A percentile compares a stretch with the other conserved stretches of the same genome.
phyloP scores from a whole-genome alignment of 2,113 vertebrate species.

The Pelvicachromis taeniatus region DNA sequence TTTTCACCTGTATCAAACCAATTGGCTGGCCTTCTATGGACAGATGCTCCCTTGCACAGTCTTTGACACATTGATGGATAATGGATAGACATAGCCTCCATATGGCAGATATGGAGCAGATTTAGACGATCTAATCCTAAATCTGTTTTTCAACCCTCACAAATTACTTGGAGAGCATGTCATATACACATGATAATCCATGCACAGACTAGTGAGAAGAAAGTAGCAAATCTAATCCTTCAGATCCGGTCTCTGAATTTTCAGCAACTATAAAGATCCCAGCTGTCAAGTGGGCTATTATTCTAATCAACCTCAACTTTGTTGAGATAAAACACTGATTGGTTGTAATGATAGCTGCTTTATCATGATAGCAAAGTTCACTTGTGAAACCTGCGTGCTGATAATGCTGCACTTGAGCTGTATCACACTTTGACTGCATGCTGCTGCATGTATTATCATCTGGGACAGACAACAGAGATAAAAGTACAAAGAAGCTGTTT shows the following conservation, averaged over 20 bases:
- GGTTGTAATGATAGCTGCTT: conserved; percentile 21
- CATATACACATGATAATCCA: conserved; percentile 50
- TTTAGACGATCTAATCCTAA: conserved; percentile 43
- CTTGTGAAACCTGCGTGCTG: neutral
- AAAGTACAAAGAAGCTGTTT: neutral
- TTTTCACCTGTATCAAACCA: conserved; percentile 70
- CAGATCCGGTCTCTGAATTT: conserved; percentile 21
- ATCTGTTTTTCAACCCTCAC: conserved; percentile 18
- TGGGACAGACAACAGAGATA: neutral
- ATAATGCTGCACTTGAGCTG: neutral
- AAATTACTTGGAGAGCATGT: conserved; percentile 49
- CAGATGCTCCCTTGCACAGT: conserved; percentile 63
- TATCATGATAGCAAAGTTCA: conserved; percentile 1
- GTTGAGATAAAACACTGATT: conserved; percentile 7
- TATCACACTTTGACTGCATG: neutral
- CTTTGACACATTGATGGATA: conserved; percentile 66
- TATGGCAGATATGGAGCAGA: conserved; percentile 48
- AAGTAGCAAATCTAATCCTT: conserved; percentile 45
- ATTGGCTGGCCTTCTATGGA: conserved; percentile 64
- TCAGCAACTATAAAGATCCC: neutral
- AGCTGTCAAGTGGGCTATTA: conserved; percentile 29
- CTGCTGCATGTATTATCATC: neutral
- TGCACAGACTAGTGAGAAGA: conserved; percentile 31
- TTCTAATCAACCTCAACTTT: conserved; percentile 35
- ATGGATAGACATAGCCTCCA: conserved; percentile 53